Base-by-base conservation (phyloP, 2,113 vertebrate species). In the Solea senegalensis region DNA sequence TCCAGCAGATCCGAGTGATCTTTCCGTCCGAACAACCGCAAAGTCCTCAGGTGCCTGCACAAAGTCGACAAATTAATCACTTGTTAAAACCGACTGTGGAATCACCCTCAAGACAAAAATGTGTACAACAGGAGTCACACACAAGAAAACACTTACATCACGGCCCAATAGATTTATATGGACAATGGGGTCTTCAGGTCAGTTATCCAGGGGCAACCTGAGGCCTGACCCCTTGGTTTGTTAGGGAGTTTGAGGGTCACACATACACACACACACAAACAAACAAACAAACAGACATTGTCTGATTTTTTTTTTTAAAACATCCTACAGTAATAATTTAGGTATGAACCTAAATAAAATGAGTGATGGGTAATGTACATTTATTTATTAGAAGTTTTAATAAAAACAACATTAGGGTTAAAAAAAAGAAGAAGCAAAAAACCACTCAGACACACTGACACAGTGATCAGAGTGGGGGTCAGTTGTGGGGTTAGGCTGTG, bases 401-500 rank as follows among this genome's bases (percentile, higher is more conserved):
- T 6, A 34, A 34, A 34, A 34, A 34, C 34, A 34, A 34, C 34
- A 34, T 34, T 4, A 34, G 34, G 34, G 34, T 34, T 34, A 54
- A 64, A 69, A 74, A 49, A 58, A 21, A 21, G 1, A 21, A 21
- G 21, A 21, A 21, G 21, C 21, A 21, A 21, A 21, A 21, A 21
- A 21, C 21, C 72, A 54, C 53, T 46, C 55, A 55, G 41, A 52
- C 63, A 59, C n/a, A 74, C 50, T 46, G 41, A 49, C 65, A 69
- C 59, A 78, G 11, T 69, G 57, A 87, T 83, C 78, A 78, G 74
- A 74, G 79, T 85, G 81, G 76, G 78, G 89, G 90, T 91, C 89
- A 91, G 89, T 83, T 89, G 83, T 84, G 78, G 72, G 87, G 87
- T 87, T 80, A 89, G 81, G 62, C 67, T 87, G 77, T 77, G 78